Evolutionary conservation across 1,140 invertebrate genomes (phyloP).

Genomic region (Saccostrea cuccullata): DNA sequence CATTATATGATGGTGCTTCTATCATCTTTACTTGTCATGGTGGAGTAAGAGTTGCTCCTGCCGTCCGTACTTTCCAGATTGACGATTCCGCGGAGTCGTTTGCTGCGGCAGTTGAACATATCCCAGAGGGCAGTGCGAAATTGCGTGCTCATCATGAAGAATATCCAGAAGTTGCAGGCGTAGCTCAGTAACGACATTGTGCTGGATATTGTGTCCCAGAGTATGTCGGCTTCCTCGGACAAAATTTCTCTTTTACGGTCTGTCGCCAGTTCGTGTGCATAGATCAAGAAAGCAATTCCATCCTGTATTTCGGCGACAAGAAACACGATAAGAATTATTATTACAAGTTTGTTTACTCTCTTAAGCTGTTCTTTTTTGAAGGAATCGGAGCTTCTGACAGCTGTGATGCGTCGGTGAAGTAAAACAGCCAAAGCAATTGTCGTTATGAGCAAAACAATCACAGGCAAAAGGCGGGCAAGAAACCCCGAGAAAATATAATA

Average conservation of each 20-base stretch:
- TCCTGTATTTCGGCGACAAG: constrained; percentile 53
- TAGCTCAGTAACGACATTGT: constrained; percentile 44
- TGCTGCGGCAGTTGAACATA: neutral
- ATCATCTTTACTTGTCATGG: neutral
- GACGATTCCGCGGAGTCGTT: neutral
- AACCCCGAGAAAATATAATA: constrained; percentile 44
- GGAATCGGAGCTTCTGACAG: constrained; percentile 35
- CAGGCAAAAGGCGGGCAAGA: constrained; percentile 42
- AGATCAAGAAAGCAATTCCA: constrained; percentile 50
- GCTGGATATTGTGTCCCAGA: constrained; percentile 49
- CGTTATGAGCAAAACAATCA: constrained; percentile 43
- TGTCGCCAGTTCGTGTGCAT: constrained; percentile 43
- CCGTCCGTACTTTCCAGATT: constrained; percentile 5
- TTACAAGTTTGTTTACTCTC: constrained; percentile 42
- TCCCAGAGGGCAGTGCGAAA: constrained; percentile 40
- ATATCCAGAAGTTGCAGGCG: constrained; percentile 56
- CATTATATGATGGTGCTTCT: neutral
- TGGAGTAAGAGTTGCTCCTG: neutral
- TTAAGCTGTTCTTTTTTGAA: constrained; percentile 37
- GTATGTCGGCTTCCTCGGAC: constrained; percentile 41
- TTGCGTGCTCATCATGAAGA: constrained; percentile 53
- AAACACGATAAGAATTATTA: constrained; percentile 47
- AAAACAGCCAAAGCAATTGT: constrained; percentile 39
- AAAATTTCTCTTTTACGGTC: constrained; percentile 41
- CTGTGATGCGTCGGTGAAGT: neutral